Evolutionary conservation across 1,140 invertebrate genomes (phyloP).

Genomic region (Drosophila simulans): DNA sequence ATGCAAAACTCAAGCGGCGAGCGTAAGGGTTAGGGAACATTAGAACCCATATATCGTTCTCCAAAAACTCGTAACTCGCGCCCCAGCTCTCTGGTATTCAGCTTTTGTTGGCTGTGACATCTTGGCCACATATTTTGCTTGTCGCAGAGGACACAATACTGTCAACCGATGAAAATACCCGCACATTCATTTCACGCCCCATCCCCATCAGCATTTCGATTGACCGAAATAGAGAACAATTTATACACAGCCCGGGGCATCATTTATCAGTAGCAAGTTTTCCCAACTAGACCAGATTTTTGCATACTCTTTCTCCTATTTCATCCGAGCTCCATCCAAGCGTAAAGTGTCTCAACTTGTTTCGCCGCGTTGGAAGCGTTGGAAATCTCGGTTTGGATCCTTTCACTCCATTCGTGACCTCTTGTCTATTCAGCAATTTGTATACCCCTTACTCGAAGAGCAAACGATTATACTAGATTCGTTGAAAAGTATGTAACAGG

Average conservation of each 20-base stretch:
- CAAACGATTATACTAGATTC: no score
- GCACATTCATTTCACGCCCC: conserved; percentile 75
- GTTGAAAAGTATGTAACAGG: no score
- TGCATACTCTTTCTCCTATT: conserved; percentile 41
- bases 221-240: conserved; percentile 78
- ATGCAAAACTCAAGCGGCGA: conserved; percentile 70
- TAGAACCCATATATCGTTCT: conserved; percentile 49
- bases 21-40: conserved; percentile 35
- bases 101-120: conserved; percentile 54
- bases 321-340: background rate
- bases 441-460: no score
- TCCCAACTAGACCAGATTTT: conserved; percentile 74
- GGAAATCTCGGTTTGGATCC: conserved; percentile 20
- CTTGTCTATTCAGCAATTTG: conserved; percentile 47
- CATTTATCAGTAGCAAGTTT: conserved; percentile 79
- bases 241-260: conserved; percentile 64
- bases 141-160: conserved; percentile 79
- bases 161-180: conserved; percentile 79
- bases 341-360: conserved; percentile 61
- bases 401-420: background rate
- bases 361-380: conserved; percentile 21
- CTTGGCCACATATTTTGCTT: conserved; percentile 84
- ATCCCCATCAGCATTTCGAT: conserved; percentile 53
- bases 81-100: conserved; percentile 13
- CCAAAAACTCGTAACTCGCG: conserved; percentile 10